A percentile compares a stretch with the other conserved stretches of the same genome.
phyloP scores from a whole-genome alignment of 2,113 vertebrate genomes.

The Chiloscyllium plagiosum region DNA sequence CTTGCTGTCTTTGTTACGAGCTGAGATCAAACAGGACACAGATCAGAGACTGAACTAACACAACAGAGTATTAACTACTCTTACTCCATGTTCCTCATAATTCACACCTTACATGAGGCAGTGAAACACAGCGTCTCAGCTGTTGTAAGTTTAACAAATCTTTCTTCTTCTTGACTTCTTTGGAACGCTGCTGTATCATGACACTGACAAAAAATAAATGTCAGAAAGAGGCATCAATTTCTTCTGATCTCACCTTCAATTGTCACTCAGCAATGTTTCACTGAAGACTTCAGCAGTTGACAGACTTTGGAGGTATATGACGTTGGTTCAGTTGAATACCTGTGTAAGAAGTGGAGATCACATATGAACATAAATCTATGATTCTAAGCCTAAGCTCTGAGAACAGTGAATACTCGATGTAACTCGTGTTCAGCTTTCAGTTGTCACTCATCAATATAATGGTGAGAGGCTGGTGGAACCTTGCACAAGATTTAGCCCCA shows the following conservation, averaged over 20 bases:
- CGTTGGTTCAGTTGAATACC: neutral
- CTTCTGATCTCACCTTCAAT: neutral
- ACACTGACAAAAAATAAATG: neutral
- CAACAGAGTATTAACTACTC: too few relatives aligned
- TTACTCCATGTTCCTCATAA: too few relatives aligned
- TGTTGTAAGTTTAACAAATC: neutral
- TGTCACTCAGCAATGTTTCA: neutral
- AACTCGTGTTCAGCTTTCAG: neutral
- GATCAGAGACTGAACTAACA: too few relatives aligned
- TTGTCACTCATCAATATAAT: neutral
- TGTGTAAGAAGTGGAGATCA: neutral
- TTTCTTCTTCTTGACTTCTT: neutral
- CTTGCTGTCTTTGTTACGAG: too few relatives aligned
- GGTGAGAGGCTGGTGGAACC: neutral
- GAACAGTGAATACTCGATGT: neutral
- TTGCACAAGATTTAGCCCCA: neutral
- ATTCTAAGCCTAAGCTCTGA: neutral
- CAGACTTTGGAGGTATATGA: neutral
- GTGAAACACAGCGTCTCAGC: neutral
- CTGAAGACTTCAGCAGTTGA: neutral
- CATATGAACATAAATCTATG: neutral
- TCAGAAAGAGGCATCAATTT: neutral
- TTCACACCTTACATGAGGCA: too few relatives aligned
- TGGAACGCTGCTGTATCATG: neutral
- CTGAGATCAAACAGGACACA: too few relatives aligned